Evolutionary conservation across 2,113 vertebrate species (phyloP), one percentile per base, ranked within the genome.

Genomic region (Glaucidium brasilianum): DNA sequence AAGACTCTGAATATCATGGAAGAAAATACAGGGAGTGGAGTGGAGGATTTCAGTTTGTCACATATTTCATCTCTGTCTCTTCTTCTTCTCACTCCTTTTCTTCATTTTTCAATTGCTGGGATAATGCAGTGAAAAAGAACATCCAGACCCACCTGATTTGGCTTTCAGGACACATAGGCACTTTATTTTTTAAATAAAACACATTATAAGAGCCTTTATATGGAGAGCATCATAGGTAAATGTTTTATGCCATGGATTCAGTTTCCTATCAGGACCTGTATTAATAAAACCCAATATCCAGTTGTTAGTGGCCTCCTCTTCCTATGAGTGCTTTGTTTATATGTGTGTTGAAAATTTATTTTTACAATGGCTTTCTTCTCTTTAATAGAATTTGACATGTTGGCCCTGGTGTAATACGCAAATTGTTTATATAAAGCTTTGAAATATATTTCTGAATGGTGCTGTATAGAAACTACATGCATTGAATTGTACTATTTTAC

Each of bases 361-460:
- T 80, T 79, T 58, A 91, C 41, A 90, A 43, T 91, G 84, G 55
- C 35, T 92, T 95, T 92, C 74, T 91, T 95, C 91, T 76, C 74
- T 79, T 55, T 92, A 95, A 95, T 78, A 47, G 45, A 32, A 83
- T 83, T 82, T 94, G 95, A 88, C 6, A 0, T 73, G 12, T 43
- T 97, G 60, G 77, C 58, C 69, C 66, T 85, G 26, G 35, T 32
- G n/a, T 25, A 85, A 81, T 27, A 41, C 29, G 69, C 32, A 43
- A 85, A 26, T 74, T 93, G 56, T 87, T 96, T 95, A 47, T 76
- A 73, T 77, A 95, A 95, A 90, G 45, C 60, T 92, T 90, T 76
- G 71, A 86, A 87, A 94, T 53, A 39, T 11, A 62, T 79, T 75
- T 87, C 77, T 95, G 74, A 94, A 92, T 66, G 67, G 58, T 34